Conservation (phyloP, 2,797 vertebrate species). For the Chiloscyllium punctatum region DNA sequence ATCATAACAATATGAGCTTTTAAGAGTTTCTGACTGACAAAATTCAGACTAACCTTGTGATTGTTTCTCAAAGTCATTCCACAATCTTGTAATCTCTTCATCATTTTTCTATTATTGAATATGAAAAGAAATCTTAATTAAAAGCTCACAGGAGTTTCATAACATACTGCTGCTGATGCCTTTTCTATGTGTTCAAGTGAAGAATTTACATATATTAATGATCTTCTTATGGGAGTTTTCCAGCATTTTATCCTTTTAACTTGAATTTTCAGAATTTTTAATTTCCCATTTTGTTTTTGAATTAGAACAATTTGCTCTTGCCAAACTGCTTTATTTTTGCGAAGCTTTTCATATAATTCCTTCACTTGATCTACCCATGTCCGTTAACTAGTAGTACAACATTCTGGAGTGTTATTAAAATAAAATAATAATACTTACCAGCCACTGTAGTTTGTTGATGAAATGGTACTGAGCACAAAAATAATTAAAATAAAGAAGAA, state of each 20-base stretch:
- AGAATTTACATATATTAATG: neutral
- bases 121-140: conserved; percentile 5
- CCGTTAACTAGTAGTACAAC: neutral
- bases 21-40: neutral
- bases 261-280: neutral
- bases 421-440: neutral
- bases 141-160: neutral
- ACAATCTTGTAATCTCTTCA: conserved; percentile 61
- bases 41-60: conserved; percentile 62
- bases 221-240: neutral
- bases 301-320: neutral
- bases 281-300: neutral
- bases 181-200: neutral
- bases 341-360: neutral
- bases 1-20: neutral
- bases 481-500: neutral
- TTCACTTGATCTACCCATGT: neutral
- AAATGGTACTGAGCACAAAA: neutral
- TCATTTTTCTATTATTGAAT: conserved; percentile 66
- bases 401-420: neutral
- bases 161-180: neutral
- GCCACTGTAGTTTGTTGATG: neutral
- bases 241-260: conserved; percentile 6
- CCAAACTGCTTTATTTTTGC: neutral
- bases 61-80: conserved; percentile 63